Evolutionary conservation across 2,113 vertebrate genomes (phyloP), one percentile per base, ranked within the genome.

Genomic region (Forbesichthys agassizii): DNA sequence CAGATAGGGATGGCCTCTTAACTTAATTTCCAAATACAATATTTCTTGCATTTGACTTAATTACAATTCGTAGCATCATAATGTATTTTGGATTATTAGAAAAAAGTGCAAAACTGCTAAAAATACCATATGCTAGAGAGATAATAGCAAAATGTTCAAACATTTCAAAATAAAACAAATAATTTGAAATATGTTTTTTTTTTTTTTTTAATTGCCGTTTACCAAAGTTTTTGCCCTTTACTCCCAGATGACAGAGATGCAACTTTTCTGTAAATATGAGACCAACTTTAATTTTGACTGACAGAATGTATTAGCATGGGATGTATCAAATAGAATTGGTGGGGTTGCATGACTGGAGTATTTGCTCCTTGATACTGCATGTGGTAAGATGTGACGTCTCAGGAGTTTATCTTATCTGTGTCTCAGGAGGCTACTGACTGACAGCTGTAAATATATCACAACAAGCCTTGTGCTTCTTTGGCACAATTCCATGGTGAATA

Each of bases 321-420:
- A 87, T 78, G n/a, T 88, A 93, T 92, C 90, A 92, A 92, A 93
- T 88, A 83, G 90, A 90, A 89, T 91, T 59, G 88, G 86, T 78
- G 83, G 85, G 86, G 83, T 92, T 91, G 88, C 87, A 90, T 90
- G 87, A 90, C 85, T 82, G 78, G 71, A 77, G 84, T 75, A 80
- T 89, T 83, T 88, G 90, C 88, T 92, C 85, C 89, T 82, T 80
- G 77, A 88, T 87, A 86, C 86, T 86, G 82, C 75, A 59, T 85
- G 80, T 81, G 86, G 80, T 83, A 80, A 83, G 89, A 87, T 72
- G 77, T 79, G 47, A 83, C 69, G 83, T 90, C 90, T 88, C 86
- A 63, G 79, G 86, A 89, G 88, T 87, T 84, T 74, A 76, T 86
- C 73, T 81, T 75, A 84, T 85, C 77, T 51, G 61, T 71, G 75